phyloP scores from a whole-genome alignment of 2,888 invertebrate genomes.

The Sceliomorpha sp. region DNA sequence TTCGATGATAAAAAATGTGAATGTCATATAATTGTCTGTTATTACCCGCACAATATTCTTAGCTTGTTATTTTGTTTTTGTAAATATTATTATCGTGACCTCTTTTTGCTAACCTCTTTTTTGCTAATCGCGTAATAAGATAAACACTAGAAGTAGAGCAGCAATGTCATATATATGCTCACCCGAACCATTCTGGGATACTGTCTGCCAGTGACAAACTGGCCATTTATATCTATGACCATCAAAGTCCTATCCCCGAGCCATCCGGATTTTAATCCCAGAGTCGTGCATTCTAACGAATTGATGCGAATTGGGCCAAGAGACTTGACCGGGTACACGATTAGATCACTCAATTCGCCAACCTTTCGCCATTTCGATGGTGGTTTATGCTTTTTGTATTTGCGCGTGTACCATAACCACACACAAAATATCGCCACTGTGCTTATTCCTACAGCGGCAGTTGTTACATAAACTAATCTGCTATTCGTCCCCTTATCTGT shows the following conservation, averaged over 20 bases:
- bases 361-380: conserved; percentile 83
- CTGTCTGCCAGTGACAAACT: conserved; percentile 83
- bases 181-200: conserved; percentile 82
- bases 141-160: too few relatives aligned
- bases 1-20: too few relatives aligned
- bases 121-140: too few relatives aligned
- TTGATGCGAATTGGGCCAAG: conserved; percentile 81
- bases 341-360: conserved; percentile 82
- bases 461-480: conserved; percentile 68
- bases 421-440: conserved; percentile 66
- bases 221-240: conserved; percentile 82
- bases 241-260: conserved; percentile 83
- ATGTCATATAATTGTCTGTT: too few relatives aligned
- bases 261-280: conserved; percentile 83
- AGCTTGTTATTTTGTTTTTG: too few relatives aligned
- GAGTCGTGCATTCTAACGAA: conserved; percentile 81
- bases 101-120: too few relatives aligned
- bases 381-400: conserved; percentile 59
- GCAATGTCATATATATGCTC: conserved; percentile 26
- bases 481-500: conserved; percentile 4
- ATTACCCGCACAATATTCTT: too few relatives aligned
- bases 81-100: too few relatives aligned
- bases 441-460: conserved; percentile 69
- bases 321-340: conserved; percentile 84
- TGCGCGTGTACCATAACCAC: conserved; percentile 69